Evolutionary conservation across 2,888 invertebrate species (phyloP).

Genomic region (Zygaena filipendulae): DNA sequence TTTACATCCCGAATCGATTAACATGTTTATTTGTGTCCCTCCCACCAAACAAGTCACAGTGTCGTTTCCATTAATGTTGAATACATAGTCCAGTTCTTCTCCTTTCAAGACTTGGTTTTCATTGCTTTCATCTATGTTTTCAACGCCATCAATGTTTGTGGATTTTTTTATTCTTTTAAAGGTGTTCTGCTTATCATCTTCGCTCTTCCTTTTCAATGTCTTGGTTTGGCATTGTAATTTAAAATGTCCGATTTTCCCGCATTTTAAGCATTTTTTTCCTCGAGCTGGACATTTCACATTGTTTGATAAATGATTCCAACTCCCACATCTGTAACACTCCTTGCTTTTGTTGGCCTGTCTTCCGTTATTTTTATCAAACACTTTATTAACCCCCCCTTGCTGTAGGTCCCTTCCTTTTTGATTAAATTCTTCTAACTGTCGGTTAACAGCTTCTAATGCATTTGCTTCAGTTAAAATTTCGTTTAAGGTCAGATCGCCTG

Average conservation of each 20-base stretch:
- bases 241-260: too few relatives aligned
- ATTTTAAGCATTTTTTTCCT: too few relatives aligned
- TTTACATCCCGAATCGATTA: slow-evolving; percentile 16
- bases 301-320: too few relatives aligned
- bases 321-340: too few relatives aligned
- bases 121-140: slow-evolving; percentile 1
- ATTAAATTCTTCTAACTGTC: slow-evolving; percentile 6
- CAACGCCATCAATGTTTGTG: slow-evolving; percentile 1
- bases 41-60: slow-evolving; percentile 6
- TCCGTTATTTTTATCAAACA: too few relatives aligned
- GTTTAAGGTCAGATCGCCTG: slow-evolving; percentile 9
- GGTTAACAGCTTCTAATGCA: slow-evolving; percentile 6
- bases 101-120: neutral
- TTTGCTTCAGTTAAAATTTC: slow-evolving; percentile 13
- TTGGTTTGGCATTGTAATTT: too few relatives aligned
- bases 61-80: slow-evolving; percentile 9
- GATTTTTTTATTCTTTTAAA: slow-evolving; percentile 8
- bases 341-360: too few relatives aligned
- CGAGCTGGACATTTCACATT: too few relatives aligned
- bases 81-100: slow-evolving; percentile 8
- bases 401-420: neutral
- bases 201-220: slow-evolving; percentile 10
- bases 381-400: too few relatives aligned
- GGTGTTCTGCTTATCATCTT: slow-evolving; percentile 7
- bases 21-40: slow-evolving; percentile 13